Conservation (phyloP, 2,113 vertebrate species). For the Gymnobelideus leadbeateri region DNA sequence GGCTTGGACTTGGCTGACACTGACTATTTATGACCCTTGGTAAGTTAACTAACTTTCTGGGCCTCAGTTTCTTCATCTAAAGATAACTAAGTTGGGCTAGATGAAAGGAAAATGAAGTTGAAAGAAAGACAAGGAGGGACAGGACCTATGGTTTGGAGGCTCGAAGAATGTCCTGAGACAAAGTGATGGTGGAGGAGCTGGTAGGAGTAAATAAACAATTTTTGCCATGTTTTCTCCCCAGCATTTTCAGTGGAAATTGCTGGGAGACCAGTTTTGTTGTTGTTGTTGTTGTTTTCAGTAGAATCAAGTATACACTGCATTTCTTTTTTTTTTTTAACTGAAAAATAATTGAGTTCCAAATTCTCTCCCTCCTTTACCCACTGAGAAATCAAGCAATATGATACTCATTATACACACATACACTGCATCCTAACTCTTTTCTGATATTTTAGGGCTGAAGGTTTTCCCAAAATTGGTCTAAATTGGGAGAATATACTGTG, state of each 20-base stretch:
- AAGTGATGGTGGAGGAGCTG: not conserved
- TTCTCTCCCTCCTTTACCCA: not conserved
- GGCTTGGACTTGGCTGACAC: not conserved
- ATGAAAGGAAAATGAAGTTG: not conserved
- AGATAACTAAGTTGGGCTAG: not conserved
- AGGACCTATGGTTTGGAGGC: not conserved
- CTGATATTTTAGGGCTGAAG: not conserved
- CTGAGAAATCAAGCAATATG: not conserved
- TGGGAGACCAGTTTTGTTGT: not conserved
- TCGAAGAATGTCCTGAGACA: not conserved
- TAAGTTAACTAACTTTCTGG: not conserved
- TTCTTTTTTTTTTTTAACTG: no score
- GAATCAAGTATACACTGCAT: not conserved
- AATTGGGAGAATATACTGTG: not conserved
- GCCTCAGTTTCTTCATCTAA: not conserved
- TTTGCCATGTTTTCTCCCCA: not conserved
- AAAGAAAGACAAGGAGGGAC: not conserved
- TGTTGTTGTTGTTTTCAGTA: no score
- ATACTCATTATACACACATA: not conserved
- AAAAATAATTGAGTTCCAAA: no score
- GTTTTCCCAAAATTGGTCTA: not conserved
- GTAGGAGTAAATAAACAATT: not conserved
- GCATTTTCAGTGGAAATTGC: not conserved
- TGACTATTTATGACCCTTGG: not conserved
- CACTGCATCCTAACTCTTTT: not conserved